These are phyloP conservation scores for Prionailurus viverrinus DNA, from an alignment of 2,113 vertebrate genomes.

Conservation along the genomic window DNA sequence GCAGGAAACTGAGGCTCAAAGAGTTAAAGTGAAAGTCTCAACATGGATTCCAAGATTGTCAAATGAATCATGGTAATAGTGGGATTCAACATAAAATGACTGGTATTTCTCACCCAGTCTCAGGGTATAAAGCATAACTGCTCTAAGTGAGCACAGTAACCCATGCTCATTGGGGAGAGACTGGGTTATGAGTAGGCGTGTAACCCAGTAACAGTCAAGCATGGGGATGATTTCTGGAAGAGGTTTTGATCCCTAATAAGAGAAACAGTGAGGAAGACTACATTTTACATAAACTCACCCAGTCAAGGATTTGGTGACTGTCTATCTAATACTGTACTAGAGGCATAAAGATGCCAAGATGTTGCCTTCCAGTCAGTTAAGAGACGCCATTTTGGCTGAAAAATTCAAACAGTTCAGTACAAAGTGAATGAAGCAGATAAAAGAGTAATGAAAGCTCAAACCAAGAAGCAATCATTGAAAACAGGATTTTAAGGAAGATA, in stretches of 20 bases:
- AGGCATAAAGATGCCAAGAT: not conserved
- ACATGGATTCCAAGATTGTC: not conserved
- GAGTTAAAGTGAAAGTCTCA: not conserved
- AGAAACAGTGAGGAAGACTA: not conserved
- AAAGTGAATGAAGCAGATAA: constrained; percentile 3
- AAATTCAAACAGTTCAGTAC: not conserved
- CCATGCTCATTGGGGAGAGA: not conserved
- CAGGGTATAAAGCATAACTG: not conserved
- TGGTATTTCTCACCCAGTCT: not conserved
- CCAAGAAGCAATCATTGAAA: not conserved
- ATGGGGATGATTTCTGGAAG: constrained; percentile 19
- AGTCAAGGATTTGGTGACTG: not conserved
- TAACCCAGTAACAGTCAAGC: not conserved
- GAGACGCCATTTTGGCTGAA: not conserved
- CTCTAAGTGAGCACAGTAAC: not conserved
- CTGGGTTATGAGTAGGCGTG: not conserved
- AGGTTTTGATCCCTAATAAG: not conserved
- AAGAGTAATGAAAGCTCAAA: not conserved
- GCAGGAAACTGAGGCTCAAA: not conserved
- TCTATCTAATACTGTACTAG: not conserved
- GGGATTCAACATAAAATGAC: not conserved
- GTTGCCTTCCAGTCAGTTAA: not conserved
- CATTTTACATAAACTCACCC: not conserved
- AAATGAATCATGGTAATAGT: not conserved
- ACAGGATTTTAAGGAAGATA: constrained; percentile 16